Evolutionary conservation across 2,113 vertebrate species (phyloP).

Genomic region (Callipepla squamata): DNA sequence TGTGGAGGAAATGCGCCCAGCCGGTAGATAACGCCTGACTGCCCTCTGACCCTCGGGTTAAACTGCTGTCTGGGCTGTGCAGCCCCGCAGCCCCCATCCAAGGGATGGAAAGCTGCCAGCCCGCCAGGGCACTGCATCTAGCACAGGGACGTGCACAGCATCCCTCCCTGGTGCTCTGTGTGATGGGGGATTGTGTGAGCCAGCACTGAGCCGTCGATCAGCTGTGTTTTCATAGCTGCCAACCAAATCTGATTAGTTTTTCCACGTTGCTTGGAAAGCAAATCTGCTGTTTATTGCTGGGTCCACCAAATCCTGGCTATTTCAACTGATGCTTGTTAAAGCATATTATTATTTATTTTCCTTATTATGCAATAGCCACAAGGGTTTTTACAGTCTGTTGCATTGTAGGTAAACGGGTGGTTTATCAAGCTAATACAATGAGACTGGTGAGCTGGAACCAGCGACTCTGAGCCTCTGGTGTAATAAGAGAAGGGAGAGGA

Average conservation of each 20-base stretch:
- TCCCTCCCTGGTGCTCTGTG: neutral
- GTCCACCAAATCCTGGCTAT: conserved; percentile 37
- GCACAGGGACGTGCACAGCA: accelerated
- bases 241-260: conserved; percentile 66
- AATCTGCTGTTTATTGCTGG: neutral
- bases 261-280: neutral
- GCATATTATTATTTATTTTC: conserved; percentile 60
- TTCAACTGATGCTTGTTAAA: conserved; percentile 32
- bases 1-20: conserved; percentile 73
- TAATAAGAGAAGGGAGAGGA: conserved; percentile 24
- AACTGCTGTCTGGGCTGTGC: conserved; percentile 85
- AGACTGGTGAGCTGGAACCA: conserved; percentile 34
- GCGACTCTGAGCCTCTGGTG: conserved; percentile 34
- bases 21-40: conserved; percentile 86
- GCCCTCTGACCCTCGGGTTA: conserved; percentile 86
- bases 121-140: neutral
- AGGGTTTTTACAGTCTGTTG: conserved; percentile 58
- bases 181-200: neutral
- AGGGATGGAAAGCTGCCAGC: conserved; percentile 80
- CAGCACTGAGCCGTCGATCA: neutral
- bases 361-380: conserved; percentile 36
- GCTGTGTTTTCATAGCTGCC: conserved; percentile 58
- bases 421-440: conserved; percentile 63
- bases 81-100: conserved; percentile 78
- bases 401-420: conserved; percentile 38